Evolutionary conservation across 2,888 invertebrate genomes (phyloP).

Genomic region (Perizoma flavofasciatum): DNA sequence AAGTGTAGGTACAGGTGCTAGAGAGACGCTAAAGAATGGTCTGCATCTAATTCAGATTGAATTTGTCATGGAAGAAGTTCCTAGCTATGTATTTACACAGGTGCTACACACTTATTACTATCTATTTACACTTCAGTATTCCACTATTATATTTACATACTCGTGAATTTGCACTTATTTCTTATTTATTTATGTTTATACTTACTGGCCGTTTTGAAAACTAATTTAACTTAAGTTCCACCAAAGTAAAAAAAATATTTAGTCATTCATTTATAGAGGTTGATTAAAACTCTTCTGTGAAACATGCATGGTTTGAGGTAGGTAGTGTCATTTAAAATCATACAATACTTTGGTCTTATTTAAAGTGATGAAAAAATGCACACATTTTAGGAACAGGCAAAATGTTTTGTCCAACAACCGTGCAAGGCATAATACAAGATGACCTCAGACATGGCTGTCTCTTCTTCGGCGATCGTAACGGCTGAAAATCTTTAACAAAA

Average conservation of each 20-base stretch:
- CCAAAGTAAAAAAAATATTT: too few relatives aligned
- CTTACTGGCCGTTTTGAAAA: conserved; percentile 3
- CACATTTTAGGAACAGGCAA: conserved; percentile 74
- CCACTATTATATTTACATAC: conserved; percentile 14
- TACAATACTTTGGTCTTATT: conserved; percentile 24
- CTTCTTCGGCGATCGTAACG: conserved; percentile 40
- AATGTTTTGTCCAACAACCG: conserved; percentile 71
- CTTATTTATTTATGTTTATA: neutral
- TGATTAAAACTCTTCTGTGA: conserved; percentile 46
- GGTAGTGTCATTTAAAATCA: conserved; percentile 43
- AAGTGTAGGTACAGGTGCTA: conserved; percentile 59
- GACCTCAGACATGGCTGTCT: conserved; percentile 38
- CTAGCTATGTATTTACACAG: conserved; percentile 39
- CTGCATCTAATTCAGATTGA: conserved; percentile 52
- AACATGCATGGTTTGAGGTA: conserved; percentile 68
- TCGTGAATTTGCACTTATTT: conserved; percentile 9
- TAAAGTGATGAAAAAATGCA: conserved; percentile 61
- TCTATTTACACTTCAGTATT: conserved; percentile 30
- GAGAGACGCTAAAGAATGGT: conserved; percentile 60
- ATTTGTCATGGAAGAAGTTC: conserved; percentile 42
- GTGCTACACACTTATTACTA: conserved; percentile 36
- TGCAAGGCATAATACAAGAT: conserved; percentile 55
- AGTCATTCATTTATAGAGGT: neutral
- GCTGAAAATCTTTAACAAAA: conserved; percentile 42
- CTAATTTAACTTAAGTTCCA: neutral